Evolutionary conservation across 2,113 vertebrate species (phyloP), one percentile per base, ranked within the genome.

Genomic region (Callopanchax toddi): DNA sequence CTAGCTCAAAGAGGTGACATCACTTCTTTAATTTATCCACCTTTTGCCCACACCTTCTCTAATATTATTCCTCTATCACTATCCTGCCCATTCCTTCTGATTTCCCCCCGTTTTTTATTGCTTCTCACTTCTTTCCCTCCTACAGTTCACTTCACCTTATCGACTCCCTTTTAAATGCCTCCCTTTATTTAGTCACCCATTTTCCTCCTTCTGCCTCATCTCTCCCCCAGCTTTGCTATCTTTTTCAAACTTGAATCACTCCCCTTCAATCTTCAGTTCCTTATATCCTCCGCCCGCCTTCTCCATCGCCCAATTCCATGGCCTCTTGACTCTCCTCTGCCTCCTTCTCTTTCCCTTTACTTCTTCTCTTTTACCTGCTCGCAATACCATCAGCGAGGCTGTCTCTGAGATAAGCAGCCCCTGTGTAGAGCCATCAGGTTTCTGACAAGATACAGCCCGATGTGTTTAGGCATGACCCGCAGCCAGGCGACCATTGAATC

Each of bases 381-480:
- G 34, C 84, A 54, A 54, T 65, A 60, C 46, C 29, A 29, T 60
- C 61, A 62, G 52, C 63, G 73, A 73, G 71, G 67, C 79, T 75
- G 74, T 71, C 70, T 74, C 37, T 61, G 55, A 81, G 71, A 87
- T 91, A 86, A 87, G 86, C 84, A 74, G 76, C 62, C 68, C 54
- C 54, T 74, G 79, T 76, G 79, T 76, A 76, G 68, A 79, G 71
- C 75, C 77, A 82, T 87, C 81, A 80, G 78, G 79, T 82, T 70
- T 76, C 77, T 86, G 85, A 84, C 84, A 88, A 83, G 79, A 81
- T 80, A 78, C 50, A 78, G 70, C 63, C 66, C 70, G 49, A 20
- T 71, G 68, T 87, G 87, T 79, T 85, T 67, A 83, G 69, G 60
- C 65, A 15, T 87, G 87, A 86, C 89, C 88, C 74, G 67, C 68